Evolutionary conservation across 2,888 invertebrate species (phyloP), one percentile per base, ranked within the genome.

Genomic region (Coleophora deauratella): DNA sequence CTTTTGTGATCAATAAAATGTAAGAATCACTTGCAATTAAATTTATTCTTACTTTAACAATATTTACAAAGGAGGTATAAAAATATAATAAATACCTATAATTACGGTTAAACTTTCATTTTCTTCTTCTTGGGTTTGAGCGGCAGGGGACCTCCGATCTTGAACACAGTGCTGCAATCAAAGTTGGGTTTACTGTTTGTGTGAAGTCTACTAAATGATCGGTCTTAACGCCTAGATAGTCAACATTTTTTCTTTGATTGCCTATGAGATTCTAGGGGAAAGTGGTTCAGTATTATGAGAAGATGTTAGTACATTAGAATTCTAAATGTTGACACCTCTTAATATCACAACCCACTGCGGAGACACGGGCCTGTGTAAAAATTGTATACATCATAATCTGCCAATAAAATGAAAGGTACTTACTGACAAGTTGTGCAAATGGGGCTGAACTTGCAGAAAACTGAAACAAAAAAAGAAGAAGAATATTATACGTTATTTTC

Each of bases 341-440:
- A n/a, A n/a, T n/a, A n/a, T n/a, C n/a, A n/a, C n/a, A n/a, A n/a
- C n/a, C n/a, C n/a, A n/a, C n/a, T n/a, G n/a, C n/a, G n/a, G n/a
- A n/a, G n/a, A n/a, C n/a, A 31, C 11, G n/a, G 31, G 31, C n/a
- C n/a, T n/a, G 31, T 3, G 8, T 31, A 9, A 3, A 6, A 11
- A 31, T 31, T n/a, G n/a, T n/a, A 11, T 6, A 11, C 2, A 6
- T 31, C 31, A 6, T 9, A 31, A 31, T 31, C 11, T 9, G 31
- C n/a, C 9, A 31, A 31, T 31, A 9, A 31, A 6, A 31, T 9
- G 2, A 31, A 31, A 8, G 34, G 66, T 86, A 94, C 95, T 92
- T 80, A 95, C 95, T 97, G 97, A 75, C 98, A 98, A 32, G 98
- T 98, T 15, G 98, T 96, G 75, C 98, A 98, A 56, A 98, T 97